Percentiles rank a stretch among this genome's conserved stretches.
phyloP scores from a whole-genome alignment of 1,140 invertebrate genomes.

The Watersipora subatra region DNA sequence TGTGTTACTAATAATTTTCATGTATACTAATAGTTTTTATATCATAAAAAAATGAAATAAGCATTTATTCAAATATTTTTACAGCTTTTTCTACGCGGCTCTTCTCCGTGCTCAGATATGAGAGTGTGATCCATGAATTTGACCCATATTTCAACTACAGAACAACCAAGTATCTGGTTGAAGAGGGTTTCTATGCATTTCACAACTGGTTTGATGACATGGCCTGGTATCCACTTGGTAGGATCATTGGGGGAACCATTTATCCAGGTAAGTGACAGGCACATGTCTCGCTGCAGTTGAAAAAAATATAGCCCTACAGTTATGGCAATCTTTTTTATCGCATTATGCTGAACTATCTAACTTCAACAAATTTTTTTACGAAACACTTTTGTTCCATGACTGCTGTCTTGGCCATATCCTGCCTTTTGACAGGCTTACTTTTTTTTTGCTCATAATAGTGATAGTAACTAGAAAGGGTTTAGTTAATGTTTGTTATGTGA shows the following conservation, averaged over 20 bases:
- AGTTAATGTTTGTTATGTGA: no score
- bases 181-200: conserved; percentile 93
- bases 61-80: conserved; percentile 2
- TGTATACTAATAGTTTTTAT: background rate
- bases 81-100: conserved; percentile 83
- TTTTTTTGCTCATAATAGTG: no score
- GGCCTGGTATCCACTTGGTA: conserved; percentile 92
- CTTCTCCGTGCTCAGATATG: conserved; percentile 90
- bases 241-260: conserved; percentile 86
- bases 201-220: conserved; percentile 99
- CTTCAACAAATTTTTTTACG: no score
- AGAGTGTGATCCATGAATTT: conserved; percentile 96
- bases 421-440: no score
- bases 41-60: background rate
- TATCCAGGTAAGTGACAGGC: conserved; percentile 76
- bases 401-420: no score
- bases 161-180: conserved; percentile 81
- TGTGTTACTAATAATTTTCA: background rate
- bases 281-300: background rate
- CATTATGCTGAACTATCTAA: no score
- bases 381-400: no score
- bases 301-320: no score
- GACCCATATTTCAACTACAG: conserved; percentile 98
- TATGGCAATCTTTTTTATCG: no score
- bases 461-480: no score